These are phyloP conservation scores for Caenorhabditis sp. DNA, from an alignment of 2,888 invertebrate genomes.

Conservation along the genomic window DNA sequence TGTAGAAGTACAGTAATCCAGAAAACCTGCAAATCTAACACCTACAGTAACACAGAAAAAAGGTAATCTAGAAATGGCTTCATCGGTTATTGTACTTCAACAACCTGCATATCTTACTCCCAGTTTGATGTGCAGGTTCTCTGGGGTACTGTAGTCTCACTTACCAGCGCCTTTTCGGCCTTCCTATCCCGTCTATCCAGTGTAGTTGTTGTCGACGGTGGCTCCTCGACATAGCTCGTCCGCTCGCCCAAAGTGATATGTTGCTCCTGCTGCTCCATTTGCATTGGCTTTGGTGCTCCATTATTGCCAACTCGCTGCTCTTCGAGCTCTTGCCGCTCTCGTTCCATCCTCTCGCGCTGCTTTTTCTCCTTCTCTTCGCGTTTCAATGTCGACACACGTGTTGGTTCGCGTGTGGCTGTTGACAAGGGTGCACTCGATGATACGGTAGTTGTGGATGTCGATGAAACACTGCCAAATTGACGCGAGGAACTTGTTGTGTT, in stretches of 20 bases:
- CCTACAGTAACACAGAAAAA: too few relatives aligned
- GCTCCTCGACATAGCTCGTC: constrained; percentile 56
- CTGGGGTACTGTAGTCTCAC: background rate
- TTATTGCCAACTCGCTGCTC: constrained; percentile 27
- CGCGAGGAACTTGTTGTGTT: too few relatives aligned
- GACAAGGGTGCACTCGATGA: background rate
- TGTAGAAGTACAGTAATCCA: too few relatives aligned
- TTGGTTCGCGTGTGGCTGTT: constrained; percentile 31
- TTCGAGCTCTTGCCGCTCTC: constrained; percentile 31
- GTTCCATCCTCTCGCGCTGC: constrained; percentile 37
- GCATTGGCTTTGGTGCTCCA: too few relatives aligned
- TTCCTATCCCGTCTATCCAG: constrained; percentile 42
- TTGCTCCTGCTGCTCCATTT: background rate
- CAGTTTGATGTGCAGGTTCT: background rate
- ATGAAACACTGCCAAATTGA: constrained; percentile 19
- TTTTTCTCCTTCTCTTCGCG: constrained; percentile 36
- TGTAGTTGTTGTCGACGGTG: constrained; percentile 45
- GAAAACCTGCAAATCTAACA: too few relatives aligned
- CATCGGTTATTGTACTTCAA: too few relatives aligned
- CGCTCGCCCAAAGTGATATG: constrained; percentile 42
- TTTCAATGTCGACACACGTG: constrained; percentile 37
- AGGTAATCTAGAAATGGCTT: too few relatives aligned
- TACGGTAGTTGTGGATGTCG: constrained; percentile 31
- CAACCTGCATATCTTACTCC: background rate
- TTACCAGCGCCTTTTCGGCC: constrained; percentile 50